These are phyloP conservation scores for Cetoscarus ocellatus DNA, from an alignment of 2,797 vertebrate genomes.

Conservation along the genomic window DNA sequence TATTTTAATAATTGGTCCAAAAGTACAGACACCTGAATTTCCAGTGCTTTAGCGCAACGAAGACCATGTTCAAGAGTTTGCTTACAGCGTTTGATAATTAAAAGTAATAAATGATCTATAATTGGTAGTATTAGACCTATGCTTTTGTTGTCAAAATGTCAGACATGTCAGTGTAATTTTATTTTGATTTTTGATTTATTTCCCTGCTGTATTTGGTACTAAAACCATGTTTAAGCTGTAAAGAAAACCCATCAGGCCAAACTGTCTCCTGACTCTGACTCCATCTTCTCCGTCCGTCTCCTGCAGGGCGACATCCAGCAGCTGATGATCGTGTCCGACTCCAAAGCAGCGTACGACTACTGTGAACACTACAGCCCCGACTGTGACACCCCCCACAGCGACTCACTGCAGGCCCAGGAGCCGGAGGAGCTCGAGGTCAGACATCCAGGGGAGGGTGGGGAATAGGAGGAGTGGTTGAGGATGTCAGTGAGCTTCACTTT, in stretches of 20 bases:
- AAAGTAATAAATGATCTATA: no score
- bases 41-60: no score
- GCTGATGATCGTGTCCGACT: constrained; percentile 91
- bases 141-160: no score
- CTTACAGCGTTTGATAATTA: no score
- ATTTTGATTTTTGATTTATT: background rate
- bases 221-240: background rate
- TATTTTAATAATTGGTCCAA: no score
- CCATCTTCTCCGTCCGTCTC: constrained; percentile 23
- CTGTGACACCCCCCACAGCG: constrained; percentile 91
- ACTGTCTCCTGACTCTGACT: background rate
- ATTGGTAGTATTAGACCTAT: no score
- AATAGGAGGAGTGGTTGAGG: background rate
- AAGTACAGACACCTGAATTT: no score
- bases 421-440: constrained; percentile 90
- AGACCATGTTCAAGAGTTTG: no score
- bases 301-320: constrained; percentile 97
- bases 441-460: constrained; percentile 34
- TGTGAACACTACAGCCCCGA: constrained; percentile 98
- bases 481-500: background rate
- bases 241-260: background rate
- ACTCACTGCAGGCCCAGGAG: constrained; percentile 93
- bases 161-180: no score
- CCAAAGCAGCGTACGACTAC: constrained; percentile 96
- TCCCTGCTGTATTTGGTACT: background rate